phyloP scores from a whole-genome alignment of 53 echinoderm and acorn worm species.

The Zoroaster sp. region DNA sequence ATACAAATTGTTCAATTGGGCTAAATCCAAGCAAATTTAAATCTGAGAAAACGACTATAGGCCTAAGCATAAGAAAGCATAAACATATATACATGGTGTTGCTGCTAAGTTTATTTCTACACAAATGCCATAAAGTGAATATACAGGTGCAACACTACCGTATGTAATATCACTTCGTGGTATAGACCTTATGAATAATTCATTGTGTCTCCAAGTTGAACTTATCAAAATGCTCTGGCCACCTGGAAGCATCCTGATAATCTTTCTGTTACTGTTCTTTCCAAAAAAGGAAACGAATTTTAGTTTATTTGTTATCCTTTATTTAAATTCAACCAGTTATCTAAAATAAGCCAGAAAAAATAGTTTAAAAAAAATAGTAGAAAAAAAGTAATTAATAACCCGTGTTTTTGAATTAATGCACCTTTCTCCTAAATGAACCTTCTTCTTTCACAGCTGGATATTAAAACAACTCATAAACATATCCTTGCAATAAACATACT shows the following conservation, averaged over 20 bases:
- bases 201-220: too few relatives aligned
- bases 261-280: background rate
- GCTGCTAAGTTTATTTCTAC: background rate
- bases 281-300: background rate
- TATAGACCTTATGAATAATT: too few relatives aligned
- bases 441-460: background rate
- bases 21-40: too few relatives aligned
- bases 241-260: background rate
- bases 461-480: background rate
- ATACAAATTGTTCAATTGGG: too few relatives aligned
- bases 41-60: background rate
- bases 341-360: background rate
- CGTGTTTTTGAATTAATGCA: background rate
- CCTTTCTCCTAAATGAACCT: background rate
- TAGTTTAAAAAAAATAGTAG: background rate
- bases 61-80: background rate
- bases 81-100: background rate
- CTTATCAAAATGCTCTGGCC: background rate
- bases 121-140: too few relatives aligned
- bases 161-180: too few relatives aligned
- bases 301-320: too few relatives aligned
- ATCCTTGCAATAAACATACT: background rate
- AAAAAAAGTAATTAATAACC: background rate
- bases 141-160: too few relatives aligned
- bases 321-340: too few relatives aligned